Evolutionary conservation across 2,888 invertebrate genomes (phyloP).

Genomic region (Ditula angustiorana): DNA sequence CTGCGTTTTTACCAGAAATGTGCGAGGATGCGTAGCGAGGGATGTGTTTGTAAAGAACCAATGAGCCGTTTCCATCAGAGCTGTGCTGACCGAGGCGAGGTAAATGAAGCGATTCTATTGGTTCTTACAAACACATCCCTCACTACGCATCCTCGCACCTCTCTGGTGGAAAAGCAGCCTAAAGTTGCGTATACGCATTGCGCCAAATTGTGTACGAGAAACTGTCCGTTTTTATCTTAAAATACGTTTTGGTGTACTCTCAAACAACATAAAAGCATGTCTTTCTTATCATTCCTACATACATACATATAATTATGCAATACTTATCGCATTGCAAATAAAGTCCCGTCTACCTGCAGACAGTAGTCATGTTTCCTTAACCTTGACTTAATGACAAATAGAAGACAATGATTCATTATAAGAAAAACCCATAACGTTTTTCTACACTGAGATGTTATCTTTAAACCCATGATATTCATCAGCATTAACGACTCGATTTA

Average conservation of each 20-base stretch:
- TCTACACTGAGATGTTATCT: not conserved
- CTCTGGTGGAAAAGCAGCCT: too few species aligned
- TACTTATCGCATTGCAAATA: slow-evolving; percentile 8
- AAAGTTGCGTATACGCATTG: too few species aligned
- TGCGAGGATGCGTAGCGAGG: too few species aligned
- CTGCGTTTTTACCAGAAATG: too few species aligned
- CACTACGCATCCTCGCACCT: too few species aligned
- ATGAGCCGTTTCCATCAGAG: too few species aligned
- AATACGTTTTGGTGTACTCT: not conserved
- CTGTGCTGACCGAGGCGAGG: too few species aligned
- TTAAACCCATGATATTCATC: not conserved
- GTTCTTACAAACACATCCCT: too few species aligned
- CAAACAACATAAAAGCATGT: not conserved
- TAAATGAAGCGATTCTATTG: too few species aligned
- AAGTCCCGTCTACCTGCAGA: not conserved
- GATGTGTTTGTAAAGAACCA: too few species aligned
- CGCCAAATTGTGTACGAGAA: not conserved
- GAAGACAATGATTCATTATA: not conserved
- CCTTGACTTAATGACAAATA: not conserved
- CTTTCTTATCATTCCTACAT: not conserved
- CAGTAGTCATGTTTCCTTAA: not conserved
- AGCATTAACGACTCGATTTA: not conserved
- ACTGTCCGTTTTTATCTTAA: not conserved
- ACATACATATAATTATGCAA: not conserved
- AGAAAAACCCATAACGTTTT: not conserved